These are phyloP conservation scores for Drosophila arizonae DNA, from an alignment of 1,140 invertebrate species.

Conservation along the genomic window DNA sequence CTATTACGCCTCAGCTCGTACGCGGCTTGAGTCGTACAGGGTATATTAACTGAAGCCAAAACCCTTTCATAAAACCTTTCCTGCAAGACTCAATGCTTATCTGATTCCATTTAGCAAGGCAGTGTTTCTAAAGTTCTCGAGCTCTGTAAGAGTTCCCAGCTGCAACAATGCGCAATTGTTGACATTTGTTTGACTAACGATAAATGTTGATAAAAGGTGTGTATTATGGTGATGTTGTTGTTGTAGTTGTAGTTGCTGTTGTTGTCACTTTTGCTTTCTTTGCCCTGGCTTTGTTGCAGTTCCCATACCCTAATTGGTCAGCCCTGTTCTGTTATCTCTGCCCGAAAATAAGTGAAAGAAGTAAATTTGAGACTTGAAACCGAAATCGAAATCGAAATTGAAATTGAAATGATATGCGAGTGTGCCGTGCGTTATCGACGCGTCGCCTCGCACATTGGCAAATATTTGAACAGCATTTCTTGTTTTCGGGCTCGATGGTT, in stretches of 20 bases:
- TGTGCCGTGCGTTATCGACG: slow-evolving; percentile 47
- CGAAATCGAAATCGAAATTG: slow-evolving; percentile 8
- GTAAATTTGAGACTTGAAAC: slow-evolving; percentile 34
- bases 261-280: slow-evolving; percentile 62
- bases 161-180: slow-evolving; percentile 79
- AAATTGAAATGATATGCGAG: slow-evolving; percentile 30
- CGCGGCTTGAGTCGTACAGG: neutral
- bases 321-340: slow-evolving; percentile 46
- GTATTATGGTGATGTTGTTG: slow-evolving; percentile 28
- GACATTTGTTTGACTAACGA: slow-evolving; percentile 77
- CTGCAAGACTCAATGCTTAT: slow-evolving; percentile 38
- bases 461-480: slow-evolving; percentile 66
- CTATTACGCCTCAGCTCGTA: neutral
- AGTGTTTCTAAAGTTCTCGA: slow-evolving; percentile 32
- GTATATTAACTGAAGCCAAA: slow-evolving; percentile 36
- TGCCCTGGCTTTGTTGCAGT: slow-evolving; percentile 54
- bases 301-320: slow-evolving; percentile 62
- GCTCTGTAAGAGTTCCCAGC: slow-evolving; percentile 49
- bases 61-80: slow-evolving; percentile 52
- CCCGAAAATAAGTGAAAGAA: slow-evolving; percentile 17
- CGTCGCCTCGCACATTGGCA: slow-evolving; percentile 63
- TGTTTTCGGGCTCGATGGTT: slow-evolving; percentile 8
- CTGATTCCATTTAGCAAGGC: slow-evolving; percentile 56
- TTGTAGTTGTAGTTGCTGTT: neutral
- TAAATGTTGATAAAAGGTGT: slow-evolving; percentile 61